Conservation (phyloP, 2,888 invertebrate genomes). For the Leptura quadrifasciata region DNA sequence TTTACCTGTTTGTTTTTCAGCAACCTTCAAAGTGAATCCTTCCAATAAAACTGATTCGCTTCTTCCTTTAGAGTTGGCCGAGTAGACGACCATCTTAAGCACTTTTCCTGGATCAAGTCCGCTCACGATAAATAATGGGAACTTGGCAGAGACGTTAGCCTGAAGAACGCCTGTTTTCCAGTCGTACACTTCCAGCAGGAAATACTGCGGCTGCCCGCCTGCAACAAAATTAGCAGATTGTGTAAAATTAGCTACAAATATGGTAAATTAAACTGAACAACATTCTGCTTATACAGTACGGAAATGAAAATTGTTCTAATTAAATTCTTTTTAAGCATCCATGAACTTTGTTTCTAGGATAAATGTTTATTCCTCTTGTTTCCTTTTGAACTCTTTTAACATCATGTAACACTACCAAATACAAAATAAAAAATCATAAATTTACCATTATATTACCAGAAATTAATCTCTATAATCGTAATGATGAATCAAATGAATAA, state of each 20-base stretch:
- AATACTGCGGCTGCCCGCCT: constrained; percentile 82
- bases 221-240: constrained; percentile 30
- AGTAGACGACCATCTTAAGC: constrained; percentile 86
- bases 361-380: too few relatives aligned
- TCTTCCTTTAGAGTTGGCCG: constrained; percentile 88
- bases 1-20: constrained; percentile 86
- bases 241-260: background rate
- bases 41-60: constrained; percentile 84
- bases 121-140: constrained; percentile 85
- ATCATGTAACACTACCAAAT: too few relatives aligned
- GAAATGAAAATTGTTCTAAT: too few relatives aligned
- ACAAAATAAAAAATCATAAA: too few relatives aligned
- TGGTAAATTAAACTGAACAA: too few relatives aligned
- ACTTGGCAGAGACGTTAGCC: constrained; percentile 82
- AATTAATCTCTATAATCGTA: too few relatives aligned
- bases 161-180: constrained; percentile 69
- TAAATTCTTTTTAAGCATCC: too few relatives aligned
- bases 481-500: too few relatives aligned
- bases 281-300: too few relatives aligned
- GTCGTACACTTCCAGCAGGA: constrained; percentile 85
- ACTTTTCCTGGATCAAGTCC: constrained; percentile 87
- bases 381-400: too few relatives aligned
- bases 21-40: constrained; percentile 84
- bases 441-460: too few relatives aligned
- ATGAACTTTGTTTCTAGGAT: too few relatives aligned